phyloP scores from a whole-genome alignment of 2,113 vertebrate genomes.

The Neodontobutis hainanensis region DNA sequence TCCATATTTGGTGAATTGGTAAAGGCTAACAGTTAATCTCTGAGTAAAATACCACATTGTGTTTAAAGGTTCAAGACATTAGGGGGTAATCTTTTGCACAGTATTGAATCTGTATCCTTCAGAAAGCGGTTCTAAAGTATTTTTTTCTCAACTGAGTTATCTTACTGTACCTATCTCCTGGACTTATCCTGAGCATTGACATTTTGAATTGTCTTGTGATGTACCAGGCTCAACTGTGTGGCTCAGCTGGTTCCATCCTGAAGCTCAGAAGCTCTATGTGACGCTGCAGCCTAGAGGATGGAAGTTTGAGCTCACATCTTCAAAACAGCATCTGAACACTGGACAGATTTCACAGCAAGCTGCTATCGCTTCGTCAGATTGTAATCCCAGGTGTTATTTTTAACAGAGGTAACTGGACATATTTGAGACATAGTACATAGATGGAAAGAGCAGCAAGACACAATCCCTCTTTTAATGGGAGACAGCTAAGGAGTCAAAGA shows the following conservation, averaged over 20 bases:
- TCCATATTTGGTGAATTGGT: too few relatives aligned
- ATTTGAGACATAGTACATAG: slow-evolving; percentile 10
- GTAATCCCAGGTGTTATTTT: slow-evolving; percentile 25
- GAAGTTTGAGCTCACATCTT: slow-evolving; percentile 12
- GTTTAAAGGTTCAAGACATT: too few relatives aligned
- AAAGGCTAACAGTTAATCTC: too few relatives aligned
- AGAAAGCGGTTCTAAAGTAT: too few relatives aligned
- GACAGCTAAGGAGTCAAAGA: slow-evolving; percentile 4
- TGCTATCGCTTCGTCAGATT: slow-evolving; percentile 25
- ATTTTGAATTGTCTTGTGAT: slow-evolving; percentile 14
- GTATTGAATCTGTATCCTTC: too few relatives aligned
- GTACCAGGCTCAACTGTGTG: neutral
- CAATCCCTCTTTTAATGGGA: neutral
- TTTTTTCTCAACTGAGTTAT: too few relatives aligned
- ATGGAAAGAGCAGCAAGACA: neutral
- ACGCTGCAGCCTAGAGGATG: neutral
- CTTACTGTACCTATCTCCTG: too few relatives aligned
- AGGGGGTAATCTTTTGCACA: too few relatives aligned
- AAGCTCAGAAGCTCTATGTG: slow-evolving; percentile 27
- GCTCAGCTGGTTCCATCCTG: slow-evolving; percentile 28
- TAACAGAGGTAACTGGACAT: slow-evolving; percentile 1
- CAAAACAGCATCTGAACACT: slow-evolving; percentile 28
- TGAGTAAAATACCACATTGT: too few relatives aligned
- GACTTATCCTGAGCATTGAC: neutral
- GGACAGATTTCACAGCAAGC: slow-evolving; percentile 2